These are phyloP conservation scores for Myripristis jacobus DNA, from an alignment of 2,797 vertebrate genomes.

Conservation along the genomic window DNA sequence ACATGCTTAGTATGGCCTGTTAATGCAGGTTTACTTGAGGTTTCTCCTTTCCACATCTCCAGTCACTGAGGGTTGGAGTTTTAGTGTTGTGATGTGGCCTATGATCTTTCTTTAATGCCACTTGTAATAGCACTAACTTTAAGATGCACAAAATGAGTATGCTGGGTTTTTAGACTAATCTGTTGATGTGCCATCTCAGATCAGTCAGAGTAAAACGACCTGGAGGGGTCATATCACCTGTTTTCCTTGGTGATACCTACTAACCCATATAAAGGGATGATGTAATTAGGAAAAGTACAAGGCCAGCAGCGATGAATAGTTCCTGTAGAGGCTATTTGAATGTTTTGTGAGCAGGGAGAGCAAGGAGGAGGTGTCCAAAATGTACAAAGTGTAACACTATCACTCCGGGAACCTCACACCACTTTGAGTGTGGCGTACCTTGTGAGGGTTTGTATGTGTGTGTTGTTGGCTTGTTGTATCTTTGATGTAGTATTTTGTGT, in stretches of 20 bases:
- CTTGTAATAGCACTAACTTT: not conserved
- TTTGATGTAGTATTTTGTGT: conserved; percentile 47
- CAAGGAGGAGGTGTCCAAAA: conserved; percentile 71
- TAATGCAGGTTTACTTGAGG: not conserved
- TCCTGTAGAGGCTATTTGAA: conserved; percentile 63
- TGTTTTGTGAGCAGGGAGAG: conserved; percentile 55
- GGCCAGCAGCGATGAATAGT: conserved; percentile 42
- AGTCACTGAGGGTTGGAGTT: too few relatives aligned
- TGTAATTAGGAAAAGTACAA: conserved; percentile 54
- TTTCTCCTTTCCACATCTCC: too few relatives aligned
- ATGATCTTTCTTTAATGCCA: not conserved
- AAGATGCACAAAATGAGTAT: not conserved
- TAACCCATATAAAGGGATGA: conserved; percentile 53
- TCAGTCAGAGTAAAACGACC: conserved; percentile 6
- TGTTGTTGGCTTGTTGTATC: conserved; percentile 13
- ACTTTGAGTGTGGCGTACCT: conserved; percentile 61
- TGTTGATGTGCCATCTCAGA: not conserved
- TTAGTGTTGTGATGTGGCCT: not conserved
- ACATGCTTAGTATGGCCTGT: not conserved
- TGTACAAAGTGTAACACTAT: conserved; percentile 78
- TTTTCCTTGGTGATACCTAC: conserved; percentile 14
- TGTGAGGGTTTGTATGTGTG: conserved; percentile 30
- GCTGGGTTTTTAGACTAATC: not conserved
- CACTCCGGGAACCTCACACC: conserved; percentile 72
- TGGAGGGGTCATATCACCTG: not conserved